phyloP scores from a whole-genome alignment of 2,113 vertebrate genomes.

The Petrocephalus microphthalmus region DNA sequence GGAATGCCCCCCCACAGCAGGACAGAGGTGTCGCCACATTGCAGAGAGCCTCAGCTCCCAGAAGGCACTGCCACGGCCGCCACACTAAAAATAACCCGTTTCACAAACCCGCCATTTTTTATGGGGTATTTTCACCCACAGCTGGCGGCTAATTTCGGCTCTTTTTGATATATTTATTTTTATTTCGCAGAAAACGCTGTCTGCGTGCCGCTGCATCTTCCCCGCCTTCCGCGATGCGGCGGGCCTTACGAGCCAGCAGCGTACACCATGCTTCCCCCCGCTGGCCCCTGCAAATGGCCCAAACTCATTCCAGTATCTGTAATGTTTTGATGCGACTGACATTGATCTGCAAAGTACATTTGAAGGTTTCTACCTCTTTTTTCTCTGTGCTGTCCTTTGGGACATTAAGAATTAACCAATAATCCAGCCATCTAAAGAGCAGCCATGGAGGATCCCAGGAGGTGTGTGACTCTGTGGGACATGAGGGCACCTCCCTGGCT shows the following conservation, averaged over 20 bases:
- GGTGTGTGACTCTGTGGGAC: background rate
- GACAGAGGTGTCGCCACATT: background rate
- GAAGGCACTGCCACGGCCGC: background rate
- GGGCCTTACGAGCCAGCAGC: too few relatives aligned
- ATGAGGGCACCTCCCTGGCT: background rate
- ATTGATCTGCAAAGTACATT: background rate
- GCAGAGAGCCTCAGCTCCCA: background rate
- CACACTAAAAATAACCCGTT: conserved; percentile 5
- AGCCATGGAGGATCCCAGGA: background rate
- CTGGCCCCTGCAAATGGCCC: background rate
- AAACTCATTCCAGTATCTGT: background rate
- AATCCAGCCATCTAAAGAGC: background rate
- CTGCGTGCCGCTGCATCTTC: background rate
- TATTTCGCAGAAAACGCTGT: background rate
- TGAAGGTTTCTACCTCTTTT: background rate
- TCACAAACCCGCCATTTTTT: conserved; percentile 20
- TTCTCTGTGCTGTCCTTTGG: background rate
- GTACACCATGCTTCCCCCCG: background rate
- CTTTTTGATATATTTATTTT: background rate
- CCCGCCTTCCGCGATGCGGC: background rate
- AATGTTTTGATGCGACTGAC: background rate
- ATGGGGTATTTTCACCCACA: conserved; percentile 23
- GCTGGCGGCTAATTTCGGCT: background rate
- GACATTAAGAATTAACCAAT: background rate
- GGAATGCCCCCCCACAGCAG: background rate